Evolutionary conservation across 1,140 invertebrate species (phyloP).

Genomic region (Brachystomella parvula): DNA sequence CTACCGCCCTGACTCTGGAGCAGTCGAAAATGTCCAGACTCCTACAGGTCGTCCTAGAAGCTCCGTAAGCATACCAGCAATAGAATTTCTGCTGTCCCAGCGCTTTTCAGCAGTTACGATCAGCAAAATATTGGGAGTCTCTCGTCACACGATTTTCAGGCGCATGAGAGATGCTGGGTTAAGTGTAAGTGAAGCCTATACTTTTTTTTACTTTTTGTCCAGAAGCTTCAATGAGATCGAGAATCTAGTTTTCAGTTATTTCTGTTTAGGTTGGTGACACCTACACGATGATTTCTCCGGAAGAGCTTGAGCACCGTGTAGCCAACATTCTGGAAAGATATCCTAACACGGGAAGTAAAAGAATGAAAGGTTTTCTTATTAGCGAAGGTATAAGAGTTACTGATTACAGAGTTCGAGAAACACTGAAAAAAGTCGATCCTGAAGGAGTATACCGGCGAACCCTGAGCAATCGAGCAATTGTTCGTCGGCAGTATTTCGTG

Average conservation of each 20-base stretch:
- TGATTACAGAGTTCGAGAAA: background rate
- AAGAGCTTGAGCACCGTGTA: background rate
- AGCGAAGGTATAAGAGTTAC: constrained; percentile 15
- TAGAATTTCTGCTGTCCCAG: background rate
- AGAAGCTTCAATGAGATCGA: background rate
- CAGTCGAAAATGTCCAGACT: background rate
- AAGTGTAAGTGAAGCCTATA: background rate
- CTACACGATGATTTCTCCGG: constrained; percentile 6
- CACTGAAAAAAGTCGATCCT: constrained; percentile 11
- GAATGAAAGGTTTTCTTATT: constrained; percentile 24
- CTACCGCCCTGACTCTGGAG: too few relatives aligned
- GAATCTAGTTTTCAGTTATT: background rate
- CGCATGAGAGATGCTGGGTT: constrained; percentile 1
- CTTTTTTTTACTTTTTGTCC: background rate
- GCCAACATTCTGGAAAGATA: background rate
- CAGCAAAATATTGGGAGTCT: constrained; percentile 2
- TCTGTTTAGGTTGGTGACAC: background rate
- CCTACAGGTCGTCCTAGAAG: background rate
- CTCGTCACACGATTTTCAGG: constrained; percentile 10
- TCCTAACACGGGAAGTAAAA: constrained; percentile 24
- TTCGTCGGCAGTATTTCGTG: constrained; percentile 20
- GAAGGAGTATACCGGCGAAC: constrained; percentile 14
- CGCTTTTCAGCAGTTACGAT: background rate
- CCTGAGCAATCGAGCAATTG: constrained; percentile 11
- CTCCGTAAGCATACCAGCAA: background rate